Conservation (phyloP, 2,113 vertebrate genomes). For the Paramormyrops kingsleyae region DNA sequence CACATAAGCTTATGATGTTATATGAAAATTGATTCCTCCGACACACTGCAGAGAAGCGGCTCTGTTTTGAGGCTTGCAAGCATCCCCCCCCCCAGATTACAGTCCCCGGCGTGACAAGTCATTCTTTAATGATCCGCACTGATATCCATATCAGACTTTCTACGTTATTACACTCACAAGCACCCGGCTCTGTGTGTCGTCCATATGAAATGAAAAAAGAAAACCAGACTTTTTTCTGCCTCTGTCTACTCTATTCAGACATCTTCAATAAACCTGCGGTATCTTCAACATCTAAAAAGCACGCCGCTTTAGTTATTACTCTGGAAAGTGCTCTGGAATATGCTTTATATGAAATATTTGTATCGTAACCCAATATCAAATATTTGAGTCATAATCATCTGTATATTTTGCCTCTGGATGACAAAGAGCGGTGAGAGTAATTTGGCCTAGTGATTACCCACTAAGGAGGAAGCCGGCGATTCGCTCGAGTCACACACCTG, state of each 20-base stretch:
- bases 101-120: slow-evolving; percentile 43
- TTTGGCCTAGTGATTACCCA: slow-evolving; percentile 2
- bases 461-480: neutral
- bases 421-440: slow-evolving; percentile 6
- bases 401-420: neutral
- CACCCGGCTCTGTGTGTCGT: slow-evolving; percentile 58
- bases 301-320: neutral
- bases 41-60: neutral
- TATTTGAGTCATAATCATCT: neutral
- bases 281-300: neutral
- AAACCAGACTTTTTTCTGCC: slow-evolving; percentile 42
- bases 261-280: slow-evolving; percentile 27
- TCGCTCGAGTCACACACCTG: neutral
- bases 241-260: slow-evolving; percentile 42
- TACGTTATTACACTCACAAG: slow-evolving; percentile 55
- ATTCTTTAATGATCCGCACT: slow-evolving; percentile 54
- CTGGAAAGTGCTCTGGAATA: neutral
- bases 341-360: slow-evolving; percentile 12
- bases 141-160: slow-evolving; percentile 53
- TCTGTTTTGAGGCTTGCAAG: neutral
- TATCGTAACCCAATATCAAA: neutral
- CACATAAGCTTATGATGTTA: neutral
- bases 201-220: slow-evolving; percentile 56
- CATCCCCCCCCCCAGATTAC: slow-evolving; percentile 26
- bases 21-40: neutral